Base-by-base conservation (phyloP, 2,888 invertebrate genomes). In the Ectropis crepuscularia region DNA sequence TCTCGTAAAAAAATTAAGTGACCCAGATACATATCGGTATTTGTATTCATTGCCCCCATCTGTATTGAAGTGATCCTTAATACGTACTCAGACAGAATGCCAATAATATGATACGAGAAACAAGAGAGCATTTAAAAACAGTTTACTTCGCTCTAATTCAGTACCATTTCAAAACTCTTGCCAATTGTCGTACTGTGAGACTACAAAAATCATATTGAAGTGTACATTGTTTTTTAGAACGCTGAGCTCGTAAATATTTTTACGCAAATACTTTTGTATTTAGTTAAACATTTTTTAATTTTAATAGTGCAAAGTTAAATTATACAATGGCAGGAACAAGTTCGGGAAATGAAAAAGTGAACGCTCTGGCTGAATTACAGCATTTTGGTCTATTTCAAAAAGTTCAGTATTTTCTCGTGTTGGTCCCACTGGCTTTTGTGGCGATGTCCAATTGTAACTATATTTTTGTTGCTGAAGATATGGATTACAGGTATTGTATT, bases 391-490 rank as follows among this genome's bases (percentile, higher is more conserved):
- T 69, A 69, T 90, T 81, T 77, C 89, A 89, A 71, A 74, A 73
- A 8, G 62, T 81, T 37, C 89, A 89, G 73, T 90, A 82, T 75
- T 64, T 86, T 48, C 75, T 86, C 55, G 77, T 88, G 73, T 86
- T 87, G 75, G 71, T 88, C 28, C 79, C 87, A 1, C 53, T 88
- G 6, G 68, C 85, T 61, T 79, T 84, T 76, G 82, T 87, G 38
- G 82, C 88, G 4, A 89, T 89, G 88, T 82, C 85, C 47, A 84
- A 88, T 65, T 84, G 87, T 10, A 89, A 89, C 69, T 89, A 87
- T 73, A 81, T 89, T 57, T 89, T 89, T 74, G 86, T 88, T 51
- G 87, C 89, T 39, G 86, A 87, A 76, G 80, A 86, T 70, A 76
- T 83, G 36, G 75, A 82, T 51, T 84, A 86, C 73, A 85, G 89